Percentiles rank a stretch among this genome's conserved stretches.
phyloP scores from a whole-genome alignment of 2,888 invertebrate genomes.

The Camptogramma bilineatum region DNA sequence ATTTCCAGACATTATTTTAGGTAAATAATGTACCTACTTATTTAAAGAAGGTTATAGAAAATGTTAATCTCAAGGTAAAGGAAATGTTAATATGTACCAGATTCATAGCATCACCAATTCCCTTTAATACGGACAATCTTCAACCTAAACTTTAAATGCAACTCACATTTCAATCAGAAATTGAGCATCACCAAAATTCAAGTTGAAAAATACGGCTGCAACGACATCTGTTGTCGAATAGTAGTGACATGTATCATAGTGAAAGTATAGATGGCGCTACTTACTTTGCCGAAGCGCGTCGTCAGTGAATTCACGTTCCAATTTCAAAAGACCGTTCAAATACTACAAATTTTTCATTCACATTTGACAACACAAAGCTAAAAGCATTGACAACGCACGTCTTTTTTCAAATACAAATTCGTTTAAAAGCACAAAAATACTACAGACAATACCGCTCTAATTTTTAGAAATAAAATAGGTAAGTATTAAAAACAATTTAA shows the following conservation, averaged over 20 bases:
- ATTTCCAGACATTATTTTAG: too few species aligned
- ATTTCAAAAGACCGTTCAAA: conserved; percentile 16
- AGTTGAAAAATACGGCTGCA: conserved; percentile 20
- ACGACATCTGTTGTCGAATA: conserved; percentile 46
- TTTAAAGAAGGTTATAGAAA: too few species aligned
- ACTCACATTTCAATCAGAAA: conserved; percentile 9
- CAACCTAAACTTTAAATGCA: conserved; percentile 17
- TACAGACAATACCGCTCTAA: neutral
- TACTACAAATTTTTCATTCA: conserved; percentile 34
- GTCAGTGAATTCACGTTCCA: conserved; percentile 31
- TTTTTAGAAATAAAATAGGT: too few species aligned
- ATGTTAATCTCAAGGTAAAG: neutral
- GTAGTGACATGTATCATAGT: conserved; percentile 44
- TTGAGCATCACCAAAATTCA: conserved; percentile 22
- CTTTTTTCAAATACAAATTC: conserved; percentile 4
- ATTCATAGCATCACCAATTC: conserved; percentile 26
- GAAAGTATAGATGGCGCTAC: conserved; percentile 35
- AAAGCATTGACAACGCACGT: conserved; percentile 30
- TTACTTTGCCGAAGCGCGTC: conserved; percentile 38
- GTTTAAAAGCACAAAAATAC: neutral
- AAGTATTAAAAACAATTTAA: too few species aligned
- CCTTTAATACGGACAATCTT: conserved; percentile 14
- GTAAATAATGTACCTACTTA: too few species aligned
- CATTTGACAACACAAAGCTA: conserved; percentile 38
- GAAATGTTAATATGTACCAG: neutral